These are phyloP conservation scores for Tachycineta bicolor DNA, from an alignment of 2,113 vertebrate genomes.

Conservation along the genomic window DNA sequence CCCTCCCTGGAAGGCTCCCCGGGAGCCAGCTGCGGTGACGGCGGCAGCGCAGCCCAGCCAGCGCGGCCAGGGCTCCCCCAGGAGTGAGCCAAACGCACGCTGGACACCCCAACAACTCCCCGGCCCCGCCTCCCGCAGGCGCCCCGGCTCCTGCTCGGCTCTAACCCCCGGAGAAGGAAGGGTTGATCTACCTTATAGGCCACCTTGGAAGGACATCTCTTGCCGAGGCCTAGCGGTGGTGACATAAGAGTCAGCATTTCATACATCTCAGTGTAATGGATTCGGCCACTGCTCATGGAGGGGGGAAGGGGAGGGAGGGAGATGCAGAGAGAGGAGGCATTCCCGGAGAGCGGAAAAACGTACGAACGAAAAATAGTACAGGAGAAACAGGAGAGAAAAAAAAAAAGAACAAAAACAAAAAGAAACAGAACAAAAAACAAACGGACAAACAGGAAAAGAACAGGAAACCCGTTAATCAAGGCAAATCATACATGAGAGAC, in stretches of 20 bases:
- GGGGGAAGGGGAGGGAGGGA: constrained; percentile 72
- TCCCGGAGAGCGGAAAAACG: constrained; percentile 78
- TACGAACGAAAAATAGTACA: constrained; percentile 70
- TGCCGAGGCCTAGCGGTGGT: constrained; percentile 99
- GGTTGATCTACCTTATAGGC: constrained; percentile 97
- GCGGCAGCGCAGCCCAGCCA: background rate
- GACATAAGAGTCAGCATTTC: constrained; percentile 99
- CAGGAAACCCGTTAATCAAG: constrained; percentile 84
- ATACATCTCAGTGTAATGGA: constrained; percentile 99
- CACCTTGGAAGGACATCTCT: constrained; percentile 99
- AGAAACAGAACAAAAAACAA: constrained; percentile 64
- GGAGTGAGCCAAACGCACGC: background rate
- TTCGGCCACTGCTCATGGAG: constrained; percentile 93
- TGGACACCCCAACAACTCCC: background rate
- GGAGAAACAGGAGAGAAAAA: constrained; percentile 70
- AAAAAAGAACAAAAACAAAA: constrained; percentile 2
- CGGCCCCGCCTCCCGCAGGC: constrained; percentile 25
- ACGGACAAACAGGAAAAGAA: constrained; percentile 84
- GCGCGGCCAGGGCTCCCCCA: background rate
- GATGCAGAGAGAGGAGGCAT: constrained; percentile 80
- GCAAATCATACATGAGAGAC: constrained; percentile 75
- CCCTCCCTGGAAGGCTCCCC: background rate
- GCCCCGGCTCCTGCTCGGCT: constrained; percentile 52
- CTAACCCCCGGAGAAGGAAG: constrained; percentile 76
- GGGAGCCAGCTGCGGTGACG: background rate